Evolutionary conservation across 2,888 invertebrate species (phyloP), one percentile per base, ranked within the genome.

Genomic region (Philereme vetulata): DNA sequence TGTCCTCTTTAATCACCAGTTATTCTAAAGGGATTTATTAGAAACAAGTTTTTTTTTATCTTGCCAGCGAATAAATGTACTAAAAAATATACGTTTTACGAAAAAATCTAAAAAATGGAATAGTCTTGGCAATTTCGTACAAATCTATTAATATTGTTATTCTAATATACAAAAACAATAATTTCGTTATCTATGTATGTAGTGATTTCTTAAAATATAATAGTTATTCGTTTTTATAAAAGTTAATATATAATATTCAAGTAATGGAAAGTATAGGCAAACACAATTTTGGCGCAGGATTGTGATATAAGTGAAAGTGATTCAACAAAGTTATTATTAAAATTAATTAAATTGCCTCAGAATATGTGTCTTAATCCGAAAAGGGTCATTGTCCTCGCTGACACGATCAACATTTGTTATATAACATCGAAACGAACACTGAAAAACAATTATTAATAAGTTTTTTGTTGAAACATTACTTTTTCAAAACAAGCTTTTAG

Each of bases 201-300:
- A 21, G 21, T 11, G 46, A 46, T 46, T 4, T 33, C 46, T 46
- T 10, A 46, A 46, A 46, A 34, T n/a, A 46, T 38, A 21, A 36
- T 43, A 40, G 44, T 36, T 46, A 57, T 51, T 47, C 3, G 9
- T 42, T 52, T 47, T 45, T 49, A 40, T 56, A 56, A 58, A 53
- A 52, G 48, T 63, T 59, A 58, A 48, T 49, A 55, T 57, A 62
- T 50, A 33, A 11, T 51, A 48, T 40, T 36, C 32, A 7, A 50
- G 38, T 40, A 66, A 49, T 57, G 55, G 55, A 60, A 60, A 55
- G 48, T 51, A 51, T 32, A 47, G 47, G 55, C 51, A 51, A 57
- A 34, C 10, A 50, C 9, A 4, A 44, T 21, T 32, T 4, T 36
- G 51, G 40, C 48, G 36, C 38, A 58, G 49, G 46, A 55, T 51